Percentiles rank a stretch among this genome's conserved stretches.
Evolutionary conservation across 2,113 vertebrate species (phyloP).

Genomic region (Gorsachius goisagi): DNA sequence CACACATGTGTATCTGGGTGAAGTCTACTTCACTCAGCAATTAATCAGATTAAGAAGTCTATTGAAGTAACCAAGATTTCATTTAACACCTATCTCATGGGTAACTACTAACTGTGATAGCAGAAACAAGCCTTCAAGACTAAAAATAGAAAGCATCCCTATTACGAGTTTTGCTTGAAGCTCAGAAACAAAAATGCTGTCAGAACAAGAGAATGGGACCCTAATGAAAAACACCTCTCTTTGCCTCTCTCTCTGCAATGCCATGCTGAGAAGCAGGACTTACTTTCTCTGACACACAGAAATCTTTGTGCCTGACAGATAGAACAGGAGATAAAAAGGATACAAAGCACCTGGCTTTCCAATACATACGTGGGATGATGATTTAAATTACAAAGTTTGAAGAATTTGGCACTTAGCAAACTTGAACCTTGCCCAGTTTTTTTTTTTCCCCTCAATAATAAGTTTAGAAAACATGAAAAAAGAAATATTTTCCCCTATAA

Average conservation of each 20-base stretch:
- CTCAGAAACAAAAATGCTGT: background rate
- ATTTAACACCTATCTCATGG: slow-evolving; percentile 28
- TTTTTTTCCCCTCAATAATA: background rate
- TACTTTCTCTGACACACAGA: background rate
- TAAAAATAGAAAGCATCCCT: background rate
- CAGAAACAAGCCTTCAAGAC: background rate
- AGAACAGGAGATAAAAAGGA: slow-evolving; percentile 35
- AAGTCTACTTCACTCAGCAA: background rate
- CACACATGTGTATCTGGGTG: background rate
- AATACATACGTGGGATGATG: background rate
- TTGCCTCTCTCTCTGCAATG: background rate
- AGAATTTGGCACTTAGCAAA: background rate
- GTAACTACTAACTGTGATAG: background rate
- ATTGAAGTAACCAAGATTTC: background rate
- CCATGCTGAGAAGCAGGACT: slow-evolving; percentile 15
- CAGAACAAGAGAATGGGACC: background rate
- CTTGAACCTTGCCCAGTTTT: background rate
- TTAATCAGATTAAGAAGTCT: slow-evolving; percentile 16
- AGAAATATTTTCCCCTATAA: background rate
- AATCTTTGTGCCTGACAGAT: slow-evolving; percentile 27
- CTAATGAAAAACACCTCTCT: background rate
- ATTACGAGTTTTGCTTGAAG: background rate
- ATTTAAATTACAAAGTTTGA: slow-evolving; percentile 36
- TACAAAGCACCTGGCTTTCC: slow-evolving; percentile 32
- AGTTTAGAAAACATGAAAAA: slow-evolving; percentile 4